Evolutionary conservation across 2,113 vertebrate species (phyloP), one percentile per base, ranked within the genome.

Genomic region (Osmerus eperlanus): DNA sequence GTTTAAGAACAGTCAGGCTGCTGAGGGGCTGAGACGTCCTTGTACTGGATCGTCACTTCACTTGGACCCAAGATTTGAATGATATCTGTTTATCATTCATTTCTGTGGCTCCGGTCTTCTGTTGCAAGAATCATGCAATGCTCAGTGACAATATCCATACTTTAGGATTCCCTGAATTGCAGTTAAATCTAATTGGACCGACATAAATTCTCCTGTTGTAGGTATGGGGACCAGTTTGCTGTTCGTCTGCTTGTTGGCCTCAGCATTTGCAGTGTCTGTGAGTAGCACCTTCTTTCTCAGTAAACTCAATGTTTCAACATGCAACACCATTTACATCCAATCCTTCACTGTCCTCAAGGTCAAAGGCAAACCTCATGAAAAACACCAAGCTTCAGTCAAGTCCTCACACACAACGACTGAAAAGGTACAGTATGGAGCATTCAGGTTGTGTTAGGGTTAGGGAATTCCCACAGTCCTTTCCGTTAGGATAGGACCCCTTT

Each of bases 181-280:
- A 2, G 41, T 47, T 47, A 47, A 47, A 47, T 5, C 55, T 56
- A 2, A 56, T 3, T 18, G 25, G 25, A 28, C 55, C 11, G 18
- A 60, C 3, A 28, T 28, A 1, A 28, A 3, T 28, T 28, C 25
- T 74, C 19, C 63, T 65, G 8, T 83, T 86, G 32, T 79, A 91
- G 90, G 79, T 77, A 92, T 93, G 91, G 90, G 78, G 86, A 76
- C 74, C 76, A 84, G 77, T 73, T 73, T 89, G 5, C 68, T 86
- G 47, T 71, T 88, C 29, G 16, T 89, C 65, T 87, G 80, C 77
- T 76, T 91, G 29, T 71, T 92, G 84, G 83, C 79, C 80, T 81
- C 81, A 69, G 84, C 83, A 19, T 78, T 90, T 79, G 60, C 82
- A 41, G 59, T 78, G 7, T 76, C 84, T 82, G 91, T 92, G 79